Base-by-base conservation (phyloP, 2,797 vertebrate species). In the Rhabdophis nuchalis region DNA sequence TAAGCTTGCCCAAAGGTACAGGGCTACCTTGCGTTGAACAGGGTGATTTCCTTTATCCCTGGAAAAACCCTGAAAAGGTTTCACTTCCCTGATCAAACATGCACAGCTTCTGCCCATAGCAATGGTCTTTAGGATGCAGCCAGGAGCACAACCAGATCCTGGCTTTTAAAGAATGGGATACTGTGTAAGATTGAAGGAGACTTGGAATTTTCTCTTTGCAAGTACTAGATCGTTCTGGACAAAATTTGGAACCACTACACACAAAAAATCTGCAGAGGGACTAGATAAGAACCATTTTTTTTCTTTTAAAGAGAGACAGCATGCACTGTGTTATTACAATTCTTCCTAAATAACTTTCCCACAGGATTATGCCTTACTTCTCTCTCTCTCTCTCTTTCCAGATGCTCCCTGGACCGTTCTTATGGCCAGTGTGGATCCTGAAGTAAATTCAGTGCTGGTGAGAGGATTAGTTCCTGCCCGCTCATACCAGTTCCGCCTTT, bases 401-500 rank as follows among this genome's bases (percentile, higher is more conserved):
- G 99, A 99, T 0, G 98, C 98, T 0, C 99, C 99, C 54, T 99
- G 99, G 99, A 98, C 98, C 0, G 97, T 98, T 94, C 98, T 99
- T 93, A 96, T 99, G 96, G 97, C 98, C 94, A 99, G 98, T 0
- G 98, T 99, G 87, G 98, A 99, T 95, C 99, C 99, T 0, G 98
- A 98, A 95, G 97, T 97, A 25, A 97, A 97, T 0, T 98, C 97
- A 0, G 98, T 99, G 96, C 97, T 95, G 0, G 98, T 99, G 95
- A 98, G 97, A 77, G 98, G 98, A 86, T 95, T 99, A 97, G 98
- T 99, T 82, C 99, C 99, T 0, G 98, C 99, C 0, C 98, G 99
- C 57, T 99, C 99, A 95, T 99, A 99, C 96, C 99, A 99, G 97
- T 99, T 99, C 97, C 98, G 98, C 90, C 98, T 99, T 60, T 99